phyloP scores from a whole-genome alignment of 2,797 vertebrate genomes.

The Salarias fasciatus region DNA sequence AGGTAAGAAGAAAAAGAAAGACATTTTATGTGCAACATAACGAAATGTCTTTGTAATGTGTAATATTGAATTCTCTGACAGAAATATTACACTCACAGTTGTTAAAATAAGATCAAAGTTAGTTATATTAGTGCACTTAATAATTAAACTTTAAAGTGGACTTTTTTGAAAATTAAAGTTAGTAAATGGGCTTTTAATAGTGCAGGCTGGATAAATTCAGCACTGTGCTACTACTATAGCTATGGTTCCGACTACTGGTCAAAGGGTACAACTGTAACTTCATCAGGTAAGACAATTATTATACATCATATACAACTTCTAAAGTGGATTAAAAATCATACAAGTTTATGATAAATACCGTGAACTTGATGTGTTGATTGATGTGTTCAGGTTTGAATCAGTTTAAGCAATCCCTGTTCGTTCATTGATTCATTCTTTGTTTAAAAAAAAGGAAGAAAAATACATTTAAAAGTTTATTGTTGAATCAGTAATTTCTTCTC shows the following conservation, averaged over 20 bases:
- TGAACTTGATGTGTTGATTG: not conserved
- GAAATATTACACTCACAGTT: not conserved
- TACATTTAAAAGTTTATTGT: too few relatives aligned
- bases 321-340: not conserved
- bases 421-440: not conserved
- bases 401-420: not conserved
- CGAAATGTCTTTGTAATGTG: not conserved
- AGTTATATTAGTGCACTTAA: too few relatives aligned
- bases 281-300: constrained; percentile 49
- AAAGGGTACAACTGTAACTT: constrained; percentile 46
- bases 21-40: too few relatives aligned
- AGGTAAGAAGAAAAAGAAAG: too few relatives aligned
- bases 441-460: constrained; percentile 3
- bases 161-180: not conserved
- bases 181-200: not conserved
- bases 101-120: not conserved
- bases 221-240: constrained; percentile 30
- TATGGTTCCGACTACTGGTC: constrained; percentile 46
- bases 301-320: not conserved
- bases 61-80: constrained; percentile 1
- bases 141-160: too few relatives aligned
- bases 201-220: constrained; percentile 19
- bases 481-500: too few relatives aligned
- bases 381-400: not conserved
- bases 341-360: not conserved